Conservation (phyloP, 2,888 invertebrate species). For the Chrysodeixis includens region DNA sequence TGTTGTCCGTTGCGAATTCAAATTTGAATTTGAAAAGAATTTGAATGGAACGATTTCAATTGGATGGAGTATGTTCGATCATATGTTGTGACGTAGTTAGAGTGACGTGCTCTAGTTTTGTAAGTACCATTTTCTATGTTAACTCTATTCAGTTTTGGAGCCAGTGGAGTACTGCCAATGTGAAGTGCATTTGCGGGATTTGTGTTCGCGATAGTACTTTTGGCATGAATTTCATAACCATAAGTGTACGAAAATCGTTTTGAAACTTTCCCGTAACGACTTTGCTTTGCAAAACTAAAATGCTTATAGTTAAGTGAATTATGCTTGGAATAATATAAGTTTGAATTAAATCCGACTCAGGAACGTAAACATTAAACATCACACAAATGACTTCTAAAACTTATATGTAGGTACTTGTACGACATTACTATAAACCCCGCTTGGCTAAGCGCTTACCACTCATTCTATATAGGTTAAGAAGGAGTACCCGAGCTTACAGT, state of each 20-base stretch:
- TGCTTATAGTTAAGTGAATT: neutral
- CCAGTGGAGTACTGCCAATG: conserved; percentile 18
- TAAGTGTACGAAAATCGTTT: neutral
- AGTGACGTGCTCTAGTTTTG: conserved; percentile 45
- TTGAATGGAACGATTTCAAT: conserved; percentile 65
- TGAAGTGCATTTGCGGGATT: conserved; percentile 19
- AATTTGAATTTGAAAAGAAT: conserved; percentile 78
- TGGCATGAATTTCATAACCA: neutral
- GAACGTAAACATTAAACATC: conserved; percentile 22
- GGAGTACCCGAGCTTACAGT: conserved; percentile 66
- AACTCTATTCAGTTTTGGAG: conserved; percentile 9
- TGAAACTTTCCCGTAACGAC: conserved; percentile 2
- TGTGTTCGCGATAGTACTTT: neutral
- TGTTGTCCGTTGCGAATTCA: conserved; percentile 73
- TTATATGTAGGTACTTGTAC: conserved; percentile 43
- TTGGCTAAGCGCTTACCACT: conserved; percentile 65
- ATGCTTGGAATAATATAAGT: neutral
- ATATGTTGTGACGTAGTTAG: conserved; percentile 53
- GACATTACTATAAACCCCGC: conserved; percentile 60
- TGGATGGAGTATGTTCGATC: conserved; percentile 56
- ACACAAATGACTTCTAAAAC: conserved; percentile 46
- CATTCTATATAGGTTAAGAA: conserved; percentile 77
- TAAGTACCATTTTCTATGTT: conserved; percentile 15
- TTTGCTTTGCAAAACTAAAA: neutral
- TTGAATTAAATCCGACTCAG: neutral